Base-by-base conservation (phyloP, 2,888 invertebrate species). In the Pollenia griseotomentosa region DNA sequence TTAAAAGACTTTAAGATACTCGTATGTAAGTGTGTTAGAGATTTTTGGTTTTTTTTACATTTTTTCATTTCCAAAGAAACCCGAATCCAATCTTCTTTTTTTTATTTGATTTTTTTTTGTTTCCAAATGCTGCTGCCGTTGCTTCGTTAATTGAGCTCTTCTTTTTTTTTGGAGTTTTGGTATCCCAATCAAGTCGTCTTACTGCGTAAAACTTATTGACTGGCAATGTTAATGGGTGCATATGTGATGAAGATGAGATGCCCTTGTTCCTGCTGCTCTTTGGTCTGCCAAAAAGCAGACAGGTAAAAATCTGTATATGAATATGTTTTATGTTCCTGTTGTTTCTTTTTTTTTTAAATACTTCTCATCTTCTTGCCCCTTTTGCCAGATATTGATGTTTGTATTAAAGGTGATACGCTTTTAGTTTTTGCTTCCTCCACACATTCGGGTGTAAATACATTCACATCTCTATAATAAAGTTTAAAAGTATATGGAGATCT, bases 141-240 rank as follows among this genome's bases (percentile, higher is more conserved):
- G 65, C 63, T 79, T 46, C 61, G 79, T 85, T 85, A 85, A 85
- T 85, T 85, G 79, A 85, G 84, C 84, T 80, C 79, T 85, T 85
- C 79, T 74, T 85, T 85, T 80, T n/a, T 40, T 70, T 77, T 85
- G 53, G 59, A 61, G 66, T 44, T 68, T 59, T 57, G 1, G 84
- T 81, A 87, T 84, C 81, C 77, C 87, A 87, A 87, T 87, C 87
- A 87, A 87, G 84, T 87, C 84, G 87, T 87, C 87, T 84, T 65
- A 51, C 66, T 87, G 87, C 84, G 83, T 87, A 70, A 74, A 82
- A 75, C 84, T 87, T 84, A 87, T 87, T 87, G 87, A 87, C 84
- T 66, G 73, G 74, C 81, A 81, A 84, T 70, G 78, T 87, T 87
- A 87, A 87, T 84, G 87, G 87, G 87, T 84, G 87, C 84, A 79